These are phyloP conservation scores for Thysanoteuthis rhombus DNA, from an alignment of 2,888 invertebrate species.

Conservation along the genomic window DNA sequence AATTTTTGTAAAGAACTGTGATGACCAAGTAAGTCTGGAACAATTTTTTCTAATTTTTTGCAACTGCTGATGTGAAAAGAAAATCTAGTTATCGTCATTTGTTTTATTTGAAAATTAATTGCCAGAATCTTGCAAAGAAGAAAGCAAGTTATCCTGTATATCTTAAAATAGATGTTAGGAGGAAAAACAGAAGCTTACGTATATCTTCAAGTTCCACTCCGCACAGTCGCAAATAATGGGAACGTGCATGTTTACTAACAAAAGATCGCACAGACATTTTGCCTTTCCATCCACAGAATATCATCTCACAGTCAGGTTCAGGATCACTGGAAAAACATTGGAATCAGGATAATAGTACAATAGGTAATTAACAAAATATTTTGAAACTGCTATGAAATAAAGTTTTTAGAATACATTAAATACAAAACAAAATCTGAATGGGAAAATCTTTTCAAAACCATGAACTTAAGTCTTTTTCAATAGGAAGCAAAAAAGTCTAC, in stretches of 20 bases:
- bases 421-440: too few species aligned
- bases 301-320: slow-evolving; percentile 67
- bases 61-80: too few species aligned
- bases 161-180: background rate
- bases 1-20: too few species aligned
- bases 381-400: background rate
- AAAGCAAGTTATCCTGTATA: too few species aligned
- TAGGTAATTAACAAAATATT: background rate
- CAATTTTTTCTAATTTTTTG: too few species aligned
- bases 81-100: too few species aligned
- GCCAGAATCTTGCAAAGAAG: too few species aligned
- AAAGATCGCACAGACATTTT: slow-evolving; percentile 87
- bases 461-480: too few species aligned
- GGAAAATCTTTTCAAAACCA: too few species aligned
- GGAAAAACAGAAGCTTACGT: slow-evolving; percentile 48
- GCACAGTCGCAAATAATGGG: slow-evolving; percentile 86
- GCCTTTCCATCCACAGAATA: slow-evolving; percentile 84
- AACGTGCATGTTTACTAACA: slow-evolving; percentile 83
- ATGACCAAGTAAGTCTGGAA: too few species aligned
- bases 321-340: slow-evolving; percentile 47
- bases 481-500: too few species aligned
- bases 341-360: background rate
- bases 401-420: background rate
- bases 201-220: slow-evolving; percentile 76
- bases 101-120: too few species aligned